Base-by-base conservation (phyloP, 2,113 vertebrate species). In the Sciurus niger region DNA sequence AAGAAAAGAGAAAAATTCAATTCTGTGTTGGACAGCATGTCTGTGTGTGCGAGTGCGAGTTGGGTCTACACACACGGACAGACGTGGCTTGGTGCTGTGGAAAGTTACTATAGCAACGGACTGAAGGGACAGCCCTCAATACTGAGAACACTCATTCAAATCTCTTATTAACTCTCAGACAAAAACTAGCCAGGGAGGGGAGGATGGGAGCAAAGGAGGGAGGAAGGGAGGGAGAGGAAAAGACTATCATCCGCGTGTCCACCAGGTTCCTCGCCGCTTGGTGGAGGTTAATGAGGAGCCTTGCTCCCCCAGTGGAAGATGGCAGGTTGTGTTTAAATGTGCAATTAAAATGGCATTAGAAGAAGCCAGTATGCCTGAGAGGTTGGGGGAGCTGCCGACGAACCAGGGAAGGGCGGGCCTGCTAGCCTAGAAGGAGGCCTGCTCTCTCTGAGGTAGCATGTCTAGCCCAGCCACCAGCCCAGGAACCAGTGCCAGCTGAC, bases 91-190 rank as follows among this genome's bases (percentile, higher is more conserved):
- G 90, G 93, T 97, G 89, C 97, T 90, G 94, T 89, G 94, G 95
- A 94, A 98, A 96, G 98, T 98, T 97, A 98, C 98, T 98, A 98
- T 98, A 98, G 98, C 98, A 99, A 98, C 97, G 58, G 98, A 94
- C 84, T 85, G 94, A 94, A 98, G 98, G 98, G 97, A 97, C 84
- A 96, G 97, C 51, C 97, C 96, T 98, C 46, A 11, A 94, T 85
- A 97, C 92, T 55, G 94, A 98, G 90, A 96, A 95, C 98, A 95
- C n/a, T 95, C 20, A 43, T 83, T 98, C 95, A 97, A 89, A 97
- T 97, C 88, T 88, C 94, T 96, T 94, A 86, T 91, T 96, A 97
- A 97, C 84, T 94, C 8, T 2, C 60, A 96, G 90, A 90, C 58
- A 67, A 58, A n/a, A 91, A 60, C 74, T 16, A 48, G 48, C 46